Evolutionary conservation across 2,888 invertebrate species (phyloP), one percentile per base, ranked within the genome.

Genomic region (Drosophila demipolita): DNA sequence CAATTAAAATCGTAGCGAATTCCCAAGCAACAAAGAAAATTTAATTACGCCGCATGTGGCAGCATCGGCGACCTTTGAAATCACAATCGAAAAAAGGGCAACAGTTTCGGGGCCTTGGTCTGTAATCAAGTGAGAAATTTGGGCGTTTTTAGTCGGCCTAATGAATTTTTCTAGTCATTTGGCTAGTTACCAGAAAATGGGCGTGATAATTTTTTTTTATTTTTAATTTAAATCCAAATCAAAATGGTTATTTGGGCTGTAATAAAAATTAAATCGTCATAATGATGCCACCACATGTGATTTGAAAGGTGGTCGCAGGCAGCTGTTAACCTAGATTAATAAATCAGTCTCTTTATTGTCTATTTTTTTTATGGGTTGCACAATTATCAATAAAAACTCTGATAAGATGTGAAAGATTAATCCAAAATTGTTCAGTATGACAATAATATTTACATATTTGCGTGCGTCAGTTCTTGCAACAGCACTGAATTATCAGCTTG

Each of bases 1-100:
- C 88, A 86, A 86, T 86, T 86, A 86, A 86, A 86, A 78, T 86
- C 85, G 85, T 86, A 86, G 85, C 85, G 82, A 86, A 88, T 86
- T 86, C 80, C 83, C 82, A 87, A 75, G 71, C 79, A 85, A 84
- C 83, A 89, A 87, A 89, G 80, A 69, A 83, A 87, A 87, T 87
- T 89, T 87, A 87, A 87, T 87, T 87, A 89, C 83, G 72, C 87
- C 80, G 67, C 87, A 89, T 89, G 87, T 78, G 87, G 87, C 75
- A 74, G 65, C 54, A 65, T 52, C 58, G 68, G 38, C 74, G 75
- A 74, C 83, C 87, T 75, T 85, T 80, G 62, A 75, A 74, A 72
- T 73, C 66, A 67, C 49, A 66, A 35, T 65, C 38, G 69, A 65
- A 80, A 73, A 71, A 55, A 70, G 73, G 70, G 65, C 63, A 67